These are phyloP conservation scores for Rhegmatorhina hoffmannsi DNA, from an alignment of 2,113 vertebrate species.

Conservation along the genomic window DNA sequence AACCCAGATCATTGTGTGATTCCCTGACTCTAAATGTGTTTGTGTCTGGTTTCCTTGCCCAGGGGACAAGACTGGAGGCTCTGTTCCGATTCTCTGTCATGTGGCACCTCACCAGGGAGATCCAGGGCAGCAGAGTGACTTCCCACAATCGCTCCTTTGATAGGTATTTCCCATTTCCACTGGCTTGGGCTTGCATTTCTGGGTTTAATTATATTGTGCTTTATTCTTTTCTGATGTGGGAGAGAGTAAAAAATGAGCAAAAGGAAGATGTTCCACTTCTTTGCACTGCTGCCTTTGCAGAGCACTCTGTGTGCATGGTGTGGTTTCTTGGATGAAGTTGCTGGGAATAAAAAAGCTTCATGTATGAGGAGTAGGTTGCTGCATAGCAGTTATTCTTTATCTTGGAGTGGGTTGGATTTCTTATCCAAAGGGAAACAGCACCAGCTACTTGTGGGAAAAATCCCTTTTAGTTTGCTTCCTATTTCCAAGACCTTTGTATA, in stretches of 20 bases:
- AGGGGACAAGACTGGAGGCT: constrained; percentile 90
- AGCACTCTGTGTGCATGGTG: not conserved
- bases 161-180: constrained; percentile 76
- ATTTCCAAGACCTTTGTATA: not conserved
- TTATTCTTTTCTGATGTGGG: not conserved
- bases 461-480: not conserved
- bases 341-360: not conserved
- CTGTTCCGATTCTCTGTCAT: constrained; percentile 93
- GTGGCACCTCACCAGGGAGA: constrained; percentile 97
- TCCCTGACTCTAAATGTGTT: not conserved
- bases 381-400: not conserved
- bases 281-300: not conserved
- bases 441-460: not conserved
- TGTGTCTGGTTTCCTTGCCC: not conserved
- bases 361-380: not conserved
- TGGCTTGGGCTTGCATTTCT: not conserved
- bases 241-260: not conserved
- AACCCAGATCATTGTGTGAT: not conserved
- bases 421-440: not conserved
- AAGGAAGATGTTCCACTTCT: not conserved
- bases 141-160: constrained; percentile 94
- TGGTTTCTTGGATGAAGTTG: not conserved
- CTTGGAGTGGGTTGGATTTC: not conserved
- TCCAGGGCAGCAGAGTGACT: constrained; percentile 86
- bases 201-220: not conserved